A percentile compares a stretch with the other conserved stretches of the same genome.
Conservation (phyloP, 2,113 vertebrate genomes). For the Rhizomys pruinosus region DNA sequence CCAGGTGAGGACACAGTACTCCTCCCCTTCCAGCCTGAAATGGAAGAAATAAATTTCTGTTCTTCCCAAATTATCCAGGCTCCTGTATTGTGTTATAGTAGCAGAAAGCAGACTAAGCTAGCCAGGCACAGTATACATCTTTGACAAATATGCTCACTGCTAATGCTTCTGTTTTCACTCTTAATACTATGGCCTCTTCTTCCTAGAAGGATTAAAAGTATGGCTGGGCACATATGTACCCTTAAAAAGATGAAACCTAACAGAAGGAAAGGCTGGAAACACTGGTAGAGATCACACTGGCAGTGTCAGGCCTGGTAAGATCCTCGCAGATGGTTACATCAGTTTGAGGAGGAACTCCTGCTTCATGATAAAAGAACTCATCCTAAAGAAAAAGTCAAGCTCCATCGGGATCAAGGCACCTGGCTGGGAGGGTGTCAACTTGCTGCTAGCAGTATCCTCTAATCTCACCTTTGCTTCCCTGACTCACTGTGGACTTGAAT, state of each 20-base stretch:
- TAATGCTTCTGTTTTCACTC: not conserved
- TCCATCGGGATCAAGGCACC: not conserved
- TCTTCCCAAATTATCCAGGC: not conserved
- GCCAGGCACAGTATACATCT: not conserved
- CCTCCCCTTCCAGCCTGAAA: not conserved
- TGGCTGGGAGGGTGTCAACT: not conserved
- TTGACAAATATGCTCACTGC: not conserved
- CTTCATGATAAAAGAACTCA: not conserved
- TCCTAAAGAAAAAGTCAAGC: not conserved
- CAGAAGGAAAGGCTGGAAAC: not conserved
- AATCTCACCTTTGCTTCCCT: not conserved
- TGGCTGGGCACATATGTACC: not conserved
- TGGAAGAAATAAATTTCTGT: not conserved
- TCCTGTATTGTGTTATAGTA: not conserved
- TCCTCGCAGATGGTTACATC: not conserved
- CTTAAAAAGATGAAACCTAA: not conserved
- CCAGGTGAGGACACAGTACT: no score
- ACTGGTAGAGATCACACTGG: not conserved
- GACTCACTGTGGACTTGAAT: not conserved
- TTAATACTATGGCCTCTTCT: not conserved
- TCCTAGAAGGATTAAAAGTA: not conserved
- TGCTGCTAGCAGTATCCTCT: not conserved
- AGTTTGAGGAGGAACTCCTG: not conserved
- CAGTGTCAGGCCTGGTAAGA: not conserved
- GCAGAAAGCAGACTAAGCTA: not conserved